Percentiles rank a stretch among this genome's conserved stretches.
Conservation (phyloP, 2,113 vertebrate species). For the Prunella fulvescens region DNA sequence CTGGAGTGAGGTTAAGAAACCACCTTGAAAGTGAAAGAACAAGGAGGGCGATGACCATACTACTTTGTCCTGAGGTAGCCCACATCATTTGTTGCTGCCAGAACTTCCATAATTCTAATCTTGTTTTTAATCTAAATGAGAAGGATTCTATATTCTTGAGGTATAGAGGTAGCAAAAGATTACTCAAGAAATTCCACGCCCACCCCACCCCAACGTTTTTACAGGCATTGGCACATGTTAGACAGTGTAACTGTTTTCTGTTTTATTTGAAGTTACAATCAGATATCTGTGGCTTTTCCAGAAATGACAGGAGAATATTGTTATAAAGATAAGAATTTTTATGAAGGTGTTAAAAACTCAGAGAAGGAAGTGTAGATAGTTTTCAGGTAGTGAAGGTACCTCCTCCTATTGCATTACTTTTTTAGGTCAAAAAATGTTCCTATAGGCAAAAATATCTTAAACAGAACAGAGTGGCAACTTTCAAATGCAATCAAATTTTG, state of each 20-base stretch:
- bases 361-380: neutral
- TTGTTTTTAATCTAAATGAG: neutral
- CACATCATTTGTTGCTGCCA: neutral
- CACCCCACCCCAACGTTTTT: neutral
- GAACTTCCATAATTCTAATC: neutral
- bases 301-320: neutral
- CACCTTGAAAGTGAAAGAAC: neutral
- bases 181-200: neutral
- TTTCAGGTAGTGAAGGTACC: neutral
- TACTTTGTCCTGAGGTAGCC: neutral
- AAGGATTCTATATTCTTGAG: neutral
- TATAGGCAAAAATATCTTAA: neutral
- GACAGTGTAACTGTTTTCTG: neutral
- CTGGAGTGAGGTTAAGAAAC: neutral
- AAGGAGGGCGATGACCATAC: neutral
- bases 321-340: neutral
- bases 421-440: neutral
- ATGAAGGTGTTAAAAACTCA: neutral
- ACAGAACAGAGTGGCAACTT: neutral
- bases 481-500: neutral
- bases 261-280: neutral
- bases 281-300: neutral
- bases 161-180: neutral
- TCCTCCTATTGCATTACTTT: neutral
- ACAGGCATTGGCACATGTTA: neutral